Percentiles rank a stretch among this genome's conserved stretches.
phyloP scores from a whole-genome alignment of 2,888 invertebrate species.

The Nasonia oneida region DNA sequence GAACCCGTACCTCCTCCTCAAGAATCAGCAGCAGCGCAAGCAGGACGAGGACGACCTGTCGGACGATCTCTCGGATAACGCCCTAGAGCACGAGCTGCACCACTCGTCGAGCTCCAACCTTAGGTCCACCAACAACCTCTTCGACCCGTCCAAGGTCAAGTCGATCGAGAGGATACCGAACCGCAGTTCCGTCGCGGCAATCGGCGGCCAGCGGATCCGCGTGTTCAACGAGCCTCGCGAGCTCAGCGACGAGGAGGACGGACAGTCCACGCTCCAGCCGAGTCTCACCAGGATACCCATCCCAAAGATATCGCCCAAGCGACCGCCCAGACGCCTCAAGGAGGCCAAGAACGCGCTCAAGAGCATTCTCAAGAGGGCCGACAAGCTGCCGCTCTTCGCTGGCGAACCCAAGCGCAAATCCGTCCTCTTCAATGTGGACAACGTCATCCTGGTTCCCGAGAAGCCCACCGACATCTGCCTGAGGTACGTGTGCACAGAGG shows the following conservation, averaged over 20 bases:
- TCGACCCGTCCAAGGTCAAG: constrained; percentile 77
- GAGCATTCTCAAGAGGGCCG: constrained; percentile 73
- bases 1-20: constrained; percentile 91
- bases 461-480: constrained; percentile 66
- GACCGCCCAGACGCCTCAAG: constrained; percentile 83
- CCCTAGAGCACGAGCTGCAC: constrained; percentile 70
- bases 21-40: constrained; percentile 73
- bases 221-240: constrained; percentile 81
- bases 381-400: constrained; percentile 50
- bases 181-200: constrained; percentile 79
- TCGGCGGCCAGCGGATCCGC: constrained; percentile 86
- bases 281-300: constrained; percentile 74
- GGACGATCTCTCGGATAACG: constrained; percentile 78
- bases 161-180: constrained; percentile 77
- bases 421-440: constrained; percentile 77
- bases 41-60: constrained; percentile 77
- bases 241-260: constrained; percentile 69
- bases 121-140: constrained; percentile 69
- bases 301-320: constrained; percentile 82
- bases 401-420: constrained; percentile 71
- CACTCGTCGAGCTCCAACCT: neutral
- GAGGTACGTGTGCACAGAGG: constrained; percentile 12
- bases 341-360: constrained; percentile 76
- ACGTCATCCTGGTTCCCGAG: constrained; percentile 77
- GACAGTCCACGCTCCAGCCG: neutral